Conservation (phyloP, 2,888 invertebrate genomes). For the Thereva unica region DNA sequence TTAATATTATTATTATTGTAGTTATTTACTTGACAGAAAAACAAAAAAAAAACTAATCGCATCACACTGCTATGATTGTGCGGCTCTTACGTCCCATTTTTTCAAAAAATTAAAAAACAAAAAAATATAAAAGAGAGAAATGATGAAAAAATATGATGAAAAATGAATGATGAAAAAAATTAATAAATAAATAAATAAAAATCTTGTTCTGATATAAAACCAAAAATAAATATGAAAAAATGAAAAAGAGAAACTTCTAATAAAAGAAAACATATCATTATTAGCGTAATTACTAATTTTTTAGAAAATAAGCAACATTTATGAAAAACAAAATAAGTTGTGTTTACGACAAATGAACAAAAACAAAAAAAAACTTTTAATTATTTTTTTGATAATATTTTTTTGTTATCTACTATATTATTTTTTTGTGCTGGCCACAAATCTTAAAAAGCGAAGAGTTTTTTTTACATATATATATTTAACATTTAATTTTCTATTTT, state of each 20-base stretch:
- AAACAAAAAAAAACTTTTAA: too few relatives aligned
- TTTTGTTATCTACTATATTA: not conserved
- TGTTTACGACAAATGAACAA: not conserved
- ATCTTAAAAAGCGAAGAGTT: too few relatives aligned
- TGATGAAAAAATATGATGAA: too few relatives aligned
- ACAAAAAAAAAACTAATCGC: conserved; percentile 21
- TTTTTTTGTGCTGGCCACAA: too few relatives aligned
- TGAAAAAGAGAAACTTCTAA: not conserved
- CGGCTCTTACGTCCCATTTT: conserved; percentile 30
- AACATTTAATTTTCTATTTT: too few relatives aligned
- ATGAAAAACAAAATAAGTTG: not conserved
- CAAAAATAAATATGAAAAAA: too few relatives aligned
- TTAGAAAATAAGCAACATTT: conserved; percentile 19
- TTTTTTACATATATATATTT: too few relatives aligned
- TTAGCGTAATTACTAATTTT: conserved; percentile 19
- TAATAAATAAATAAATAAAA: too few relatives aligned
- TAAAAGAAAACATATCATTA: conserved; percentile 30
- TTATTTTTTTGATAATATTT: not conserved
- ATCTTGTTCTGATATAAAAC: conserved; percentile 30
- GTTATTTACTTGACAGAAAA: too few relatives aligned
- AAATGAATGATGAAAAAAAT: too few relatives aligned
- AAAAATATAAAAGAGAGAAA: too few relatives aligned
- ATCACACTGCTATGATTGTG: conserved; percentile 29
- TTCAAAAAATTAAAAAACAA: not conserved
- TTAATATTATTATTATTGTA: too few relatives aligned